Percentiles rank a stretch among this genome's conserved stretches.
Evolutionary conservation across 2,113 vertebrate genomes (phyloP).

Genomic region (Micromys minutus): DNA sequence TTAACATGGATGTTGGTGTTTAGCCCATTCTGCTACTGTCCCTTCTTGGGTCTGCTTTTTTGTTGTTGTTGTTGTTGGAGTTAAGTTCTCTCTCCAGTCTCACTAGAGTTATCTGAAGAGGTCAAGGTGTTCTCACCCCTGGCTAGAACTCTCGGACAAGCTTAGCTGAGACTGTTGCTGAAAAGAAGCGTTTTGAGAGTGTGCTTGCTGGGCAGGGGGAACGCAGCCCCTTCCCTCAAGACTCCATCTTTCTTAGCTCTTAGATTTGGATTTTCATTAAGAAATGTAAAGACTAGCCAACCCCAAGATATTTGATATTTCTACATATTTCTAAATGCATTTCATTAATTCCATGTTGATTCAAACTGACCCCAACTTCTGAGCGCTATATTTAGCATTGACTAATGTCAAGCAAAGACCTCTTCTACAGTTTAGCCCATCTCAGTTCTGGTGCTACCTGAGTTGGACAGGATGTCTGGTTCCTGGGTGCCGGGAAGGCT

Average conservation of each 20-base stretch:
- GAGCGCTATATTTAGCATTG: slow-evolving; percentile 63
- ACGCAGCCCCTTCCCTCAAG: background rate
- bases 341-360: background rate
- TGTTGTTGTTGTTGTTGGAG: slow-evolving; percentile 23
- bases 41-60: slow-evolving; percentile 43
- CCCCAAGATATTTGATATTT: background rate
- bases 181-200: slow-evolving; percentile 1
- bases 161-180: background rate
- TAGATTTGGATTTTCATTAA: background rate
- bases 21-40: slow-evolving; percentile 24
- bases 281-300: slow-evolving; percentile 43
- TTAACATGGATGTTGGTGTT: background rate
- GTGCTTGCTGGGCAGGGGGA: background rate
- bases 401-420: slow-evolving; percentile 63
- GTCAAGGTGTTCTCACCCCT: background rate
- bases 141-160: background rate
- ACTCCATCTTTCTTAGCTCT: background rate
- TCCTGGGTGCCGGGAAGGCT: slow-evolving; percentile 44
- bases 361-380: slow-evolving; percentile 28
- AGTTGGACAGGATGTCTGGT: slow-evolving; percentile 52
- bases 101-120: background rate
- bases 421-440: slow-evolving; percentile 45
- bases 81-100: background rate
- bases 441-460: slow-evolving; percentile 80
- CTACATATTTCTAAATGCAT: slow-evolving; percentile 31